phyloP scores from a whole-genome alignment of 2,797 vertebrate genomes.

The Semaprochilodus insignis region DNA sequence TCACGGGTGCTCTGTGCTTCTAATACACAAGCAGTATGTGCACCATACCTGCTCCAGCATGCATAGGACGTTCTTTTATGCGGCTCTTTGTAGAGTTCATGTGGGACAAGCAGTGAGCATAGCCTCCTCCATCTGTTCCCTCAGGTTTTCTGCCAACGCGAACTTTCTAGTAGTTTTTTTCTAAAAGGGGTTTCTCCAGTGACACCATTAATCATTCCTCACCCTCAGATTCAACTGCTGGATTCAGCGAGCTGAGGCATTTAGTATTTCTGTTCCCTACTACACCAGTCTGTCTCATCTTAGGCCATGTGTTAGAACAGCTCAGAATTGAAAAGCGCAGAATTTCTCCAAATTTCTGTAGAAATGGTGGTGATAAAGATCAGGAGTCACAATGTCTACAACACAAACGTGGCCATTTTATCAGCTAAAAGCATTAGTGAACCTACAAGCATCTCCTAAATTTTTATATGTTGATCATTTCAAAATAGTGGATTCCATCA shows the following conservation, averaged over 20 bases:
- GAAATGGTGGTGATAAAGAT: too few species aligned
- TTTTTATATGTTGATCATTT: too few species aligned
- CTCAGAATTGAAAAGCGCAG: not conserved
- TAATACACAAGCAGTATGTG: not conserved
- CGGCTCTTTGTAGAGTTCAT: not conserved
- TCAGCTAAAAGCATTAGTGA: too few species aligned
- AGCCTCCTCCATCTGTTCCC: conserved; percentile 62
- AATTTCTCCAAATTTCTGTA: too few species aligned
- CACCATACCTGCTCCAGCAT: not conserved
- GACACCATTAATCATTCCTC: conserved; percentile 73
- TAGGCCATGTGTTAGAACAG: conserved; percentile 16
- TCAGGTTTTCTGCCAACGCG: conserved; percentile 67
- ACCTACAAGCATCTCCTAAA: too few species aligned
- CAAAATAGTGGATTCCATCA: too few species aligned
- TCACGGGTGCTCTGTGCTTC: not conserved
- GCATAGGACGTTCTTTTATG: not conserved
- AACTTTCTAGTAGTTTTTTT: conserved; percentile 72
- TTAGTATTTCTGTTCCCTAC: not conserved
- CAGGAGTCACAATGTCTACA: too few species aligned
- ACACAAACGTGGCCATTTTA: too few species aligned
- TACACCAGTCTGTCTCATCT: not conserved
- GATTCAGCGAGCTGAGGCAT: not conserved
- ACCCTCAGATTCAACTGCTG: not conserved
- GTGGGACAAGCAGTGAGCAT: conserved; percentile 17
- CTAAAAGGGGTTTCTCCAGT: conserved; percentile 52